phyloP scores from a whole-genome alignment of 2,888 invertebrate species.

The Orthosia gracilis region DNA sequence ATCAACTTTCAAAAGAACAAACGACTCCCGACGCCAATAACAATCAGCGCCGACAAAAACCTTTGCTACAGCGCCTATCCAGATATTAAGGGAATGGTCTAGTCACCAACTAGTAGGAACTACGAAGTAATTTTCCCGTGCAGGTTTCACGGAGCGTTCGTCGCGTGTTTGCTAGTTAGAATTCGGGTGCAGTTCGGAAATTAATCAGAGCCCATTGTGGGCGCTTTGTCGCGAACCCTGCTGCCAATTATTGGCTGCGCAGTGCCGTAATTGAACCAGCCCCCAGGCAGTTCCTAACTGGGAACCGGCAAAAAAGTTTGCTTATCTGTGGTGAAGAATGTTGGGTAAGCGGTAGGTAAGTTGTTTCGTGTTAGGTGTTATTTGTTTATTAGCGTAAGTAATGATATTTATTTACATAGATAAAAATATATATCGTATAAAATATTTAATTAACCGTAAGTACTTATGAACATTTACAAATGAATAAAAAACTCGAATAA shows the following conservation, averaged over 20 bases:
- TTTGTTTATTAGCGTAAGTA: background rate
- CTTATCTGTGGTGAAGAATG: slow-evolving; percentile 51
- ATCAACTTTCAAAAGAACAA: too few species aligned
- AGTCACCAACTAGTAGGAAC: slow-evolving; percentile 44
- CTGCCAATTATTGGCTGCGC: slow-evolving; percentile 89
- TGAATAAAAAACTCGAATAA: too few species aligned
- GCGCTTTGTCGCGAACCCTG: slow-evolving; percentile 88
- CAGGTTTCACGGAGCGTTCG: slow-evolving; percentile 78
- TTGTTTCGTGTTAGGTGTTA: background rate
- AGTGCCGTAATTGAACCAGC: slow-evolving; percentile 87
- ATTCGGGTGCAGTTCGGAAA: slow-evolving; percentile 90
- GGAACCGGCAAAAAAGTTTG: slow-evolving; percentile 74
- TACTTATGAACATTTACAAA: too few species aligned
- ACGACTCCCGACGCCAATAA: too few species aligned
- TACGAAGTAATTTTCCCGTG: slow-evolving; percentile 82
- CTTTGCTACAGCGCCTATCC: background rate
- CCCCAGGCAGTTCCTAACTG: slow-evolving; percentile 75
- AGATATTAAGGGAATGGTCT: background rate
- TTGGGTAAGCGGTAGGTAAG: slow-evolving; percentile 22
- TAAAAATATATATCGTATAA: too few species aligned
- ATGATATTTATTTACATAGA: too few species aligned
- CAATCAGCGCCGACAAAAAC: too few species aligned
- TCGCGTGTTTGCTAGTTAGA: slow-evolving; percentile 89
- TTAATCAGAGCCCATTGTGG: slow-evolving; percentile 90
- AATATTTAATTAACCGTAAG: too few species aligned